These are phyloP conservation scores for Caloenas nicobarica DNA, from an alignment of 2,113 vertebrate species.

Conservation along the genomic window DNA sequence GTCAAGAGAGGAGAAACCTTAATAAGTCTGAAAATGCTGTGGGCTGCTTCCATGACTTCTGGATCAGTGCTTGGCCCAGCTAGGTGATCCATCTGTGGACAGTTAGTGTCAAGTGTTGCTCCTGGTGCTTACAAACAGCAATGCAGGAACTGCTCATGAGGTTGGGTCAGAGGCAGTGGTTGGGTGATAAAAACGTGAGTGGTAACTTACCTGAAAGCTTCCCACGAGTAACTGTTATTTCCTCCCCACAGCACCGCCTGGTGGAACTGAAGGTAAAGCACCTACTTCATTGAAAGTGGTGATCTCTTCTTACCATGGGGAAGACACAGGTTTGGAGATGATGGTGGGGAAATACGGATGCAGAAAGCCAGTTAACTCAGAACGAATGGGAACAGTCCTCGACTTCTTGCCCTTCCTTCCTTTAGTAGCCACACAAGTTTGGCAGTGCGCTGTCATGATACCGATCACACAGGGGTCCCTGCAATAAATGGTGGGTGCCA, in stretches of 20 bases:
- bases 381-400: background rate
- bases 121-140: background rate
- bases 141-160: background rate
- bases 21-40: background rate
- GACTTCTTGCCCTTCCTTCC: background rate
- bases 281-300: background rate
- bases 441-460: background rate
- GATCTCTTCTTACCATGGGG: background rate
- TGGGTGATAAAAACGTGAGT: background rate
- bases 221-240: background rate
- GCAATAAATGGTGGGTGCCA: background rate
- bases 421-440: background rate
- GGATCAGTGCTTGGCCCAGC: background rate
- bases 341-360: background rate
- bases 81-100: background rate
- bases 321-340: slow-evolving; percentile 1
- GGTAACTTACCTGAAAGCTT: background rate
- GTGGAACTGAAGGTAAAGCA: slow-evolving; percentile 64
- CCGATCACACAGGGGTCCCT: background rate
- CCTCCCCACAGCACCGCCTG: slow-evolving; percentile 21
- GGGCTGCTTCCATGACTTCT: background rate
- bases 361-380: background rate
- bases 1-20: background rate
- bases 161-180: background rate
- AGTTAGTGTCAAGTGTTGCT: background rate